These are phyloP conservation scores for Lepidochitona cinerea DNA, from an alignment of 2,888 invertebrate species.

Conservation along the genomic window DNA sequence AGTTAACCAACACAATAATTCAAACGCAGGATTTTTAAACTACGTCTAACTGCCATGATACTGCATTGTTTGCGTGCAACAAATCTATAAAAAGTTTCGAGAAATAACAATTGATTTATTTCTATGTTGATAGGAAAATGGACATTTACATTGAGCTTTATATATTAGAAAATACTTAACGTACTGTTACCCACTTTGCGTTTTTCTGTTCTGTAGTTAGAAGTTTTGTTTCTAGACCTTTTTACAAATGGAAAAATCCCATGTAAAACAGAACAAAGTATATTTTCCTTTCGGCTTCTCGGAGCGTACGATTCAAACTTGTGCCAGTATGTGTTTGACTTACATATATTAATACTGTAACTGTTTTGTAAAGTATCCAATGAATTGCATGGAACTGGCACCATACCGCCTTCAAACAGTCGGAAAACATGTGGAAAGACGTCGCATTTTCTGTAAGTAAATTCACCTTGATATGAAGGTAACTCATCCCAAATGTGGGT, in stretches of 20 bases:
- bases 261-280: slow-evolving; percentile 29
- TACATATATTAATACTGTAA: slow-evolving; percentile 22
- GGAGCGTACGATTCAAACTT: slow-evolving; percentile 22
- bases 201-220: background rate
- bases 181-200: background rate
- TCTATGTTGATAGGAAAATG: too few relatives aligned
- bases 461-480: slow-evolving; percentile 14
- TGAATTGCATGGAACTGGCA: slow-evolving; percentile 32
- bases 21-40: too few relatives aligned
- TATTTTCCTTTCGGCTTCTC: background rate
- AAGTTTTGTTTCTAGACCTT: background rate
- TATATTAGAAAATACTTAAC: background rate
- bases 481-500: slow-evolving; percentile 44
- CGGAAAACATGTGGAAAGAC: slow-evolving; percentile 31
- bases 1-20: too few relatives aligned
- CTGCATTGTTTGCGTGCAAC: too few relatives aligned
- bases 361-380: slow-evolving; percentile 6
- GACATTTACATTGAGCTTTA: background rate
- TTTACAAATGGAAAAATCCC: slow-evolving; percentile 51
- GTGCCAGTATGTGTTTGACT: slow-evolving; percentile 27
- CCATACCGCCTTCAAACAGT: slow-evolving; percentile 28
- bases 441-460: slow-evolving; percentile 19
- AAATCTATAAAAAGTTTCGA: too few relatives aligned
- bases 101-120: too few relatives aligned
- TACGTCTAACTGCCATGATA: too few relatives aligned